Base-by-base conservation (phyloP, 2,888 invertebrate genomes). In the Leuctra nigra region DNA sequence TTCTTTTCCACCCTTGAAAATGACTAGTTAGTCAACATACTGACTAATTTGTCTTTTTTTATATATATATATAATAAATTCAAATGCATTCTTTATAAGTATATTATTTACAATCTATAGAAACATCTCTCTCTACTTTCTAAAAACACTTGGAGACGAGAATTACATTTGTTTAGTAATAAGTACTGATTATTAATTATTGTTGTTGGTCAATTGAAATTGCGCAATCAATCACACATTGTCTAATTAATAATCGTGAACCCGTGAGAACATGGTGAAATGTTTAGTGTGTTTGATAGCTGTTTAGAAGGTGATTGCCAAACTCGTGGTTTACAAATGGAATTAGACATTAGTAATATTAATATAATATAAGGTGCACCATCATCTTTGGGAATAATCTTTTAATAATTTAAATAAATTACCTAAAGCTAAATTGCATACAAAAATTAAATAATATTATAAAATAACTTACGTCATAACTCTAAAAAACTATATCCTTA, bases 111-210 rank as follows among this genome's bases (percentile, higher is more conserved):
- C 58, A 59, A 59, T 55, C 58, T 60, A 61, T 53, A 61, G n/a
- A 61, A 58, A 58, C 36, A 39, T 24, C 44, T 54, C 54, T 41
- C 52, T 36, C 60, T 59, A 56, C 16, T 36, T 58, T 57, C 59
- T 56, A 39, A 55, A 50, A 61, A 61, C 61, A 62, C 56, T 59
- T n/a, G 59, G 58, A 57, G 46, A 59, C 50, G 55, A 62, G 55
- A 54, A 58, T 54, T 59, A 55, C 55, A 57, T 57, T 53, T 47
- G n/a, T n/a, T 46, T 35, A 18, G 16, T 35, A 16, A 35, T 29
- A 29, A 29, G 29, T 29, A 29, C 7, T 6, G 7, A 7, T 7
- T 29, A 29, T 29, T 29, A 29, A 7, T 29, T 7, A 6, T 7
- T 29, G 6, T 29, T 35, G 58, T 56, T 56, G 50, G 58, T 61